phyloP scores from a whole-genome alignment of 2,113 vertebrate genomes.

The Neodontobutis hainanensis region DNA sequence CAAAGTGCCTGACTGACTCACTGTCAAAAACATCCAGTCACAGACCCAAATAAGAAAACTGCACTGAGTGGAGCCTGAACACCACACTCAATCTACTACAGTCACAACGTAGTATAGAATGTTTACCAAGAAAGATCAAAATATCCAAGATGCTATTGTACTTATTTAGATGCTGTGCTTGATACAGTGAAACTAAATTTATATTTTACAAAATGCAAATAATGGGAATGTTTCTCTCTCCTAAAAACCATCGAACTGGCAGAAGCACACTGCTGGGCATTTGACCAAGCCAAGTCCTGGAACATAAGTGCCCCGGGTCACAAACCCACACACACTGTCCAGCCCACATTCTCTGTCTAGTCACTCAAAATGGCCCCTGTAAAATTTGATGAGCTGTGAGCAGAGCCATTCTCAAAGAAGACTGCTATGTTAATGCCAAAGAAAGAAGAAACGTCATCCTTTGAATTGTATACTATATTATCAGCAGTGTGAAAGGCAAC shows the following conservation, averaged over 20 bases:
- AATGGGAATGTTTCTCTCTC: conserved; percentile 61
- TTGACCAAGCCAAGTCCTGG: conserved; percentile 65
- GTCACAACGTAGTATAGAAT: conserved; percentile 1
- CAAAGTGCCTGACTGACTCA: conserved; percentile 38
- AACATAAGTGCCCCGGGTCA: conserved; percentile 61
- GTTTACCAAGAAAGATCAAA: not conserved
- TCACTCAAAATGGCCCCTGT: conserved; percentile 69
- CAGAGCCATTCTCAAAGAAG: conserved; percentile 41
- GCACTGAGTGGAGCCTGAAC: conserved; percentile 23
- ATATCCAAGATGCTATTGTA: not conserved
- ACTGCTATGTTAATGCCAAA: conserved; percentile 22
- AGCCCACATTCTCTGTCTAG: conserved; percentile 69
- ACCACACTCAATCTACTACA: conserved; percentile 8
- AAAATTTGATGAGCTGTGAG: conserved; percentile 63
- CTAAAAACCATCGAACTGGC: conserved; percentile 65
- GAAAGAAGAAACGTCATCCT: conserved; percentile 3
- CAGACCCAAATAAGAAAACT: conserved; percentile 27
- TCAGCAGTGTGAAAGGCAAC: too few species aligned
- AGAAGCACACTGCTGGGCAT: conserved; percentile 56
- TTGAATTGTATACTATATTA: too few species aligned
- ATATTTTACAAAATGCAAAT: conserved; percentile 69
- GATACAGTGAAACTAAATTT: conserved; percentile 38
- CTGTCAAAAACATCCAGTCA: conserved; percentile 41
- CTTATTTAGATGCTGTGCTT: not conserved
- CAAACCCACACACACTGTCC: conserved; percentile 66